Conservation (phyloP, 2,797 vertebrate species). For the Tiaroga cobitis region DNA sequence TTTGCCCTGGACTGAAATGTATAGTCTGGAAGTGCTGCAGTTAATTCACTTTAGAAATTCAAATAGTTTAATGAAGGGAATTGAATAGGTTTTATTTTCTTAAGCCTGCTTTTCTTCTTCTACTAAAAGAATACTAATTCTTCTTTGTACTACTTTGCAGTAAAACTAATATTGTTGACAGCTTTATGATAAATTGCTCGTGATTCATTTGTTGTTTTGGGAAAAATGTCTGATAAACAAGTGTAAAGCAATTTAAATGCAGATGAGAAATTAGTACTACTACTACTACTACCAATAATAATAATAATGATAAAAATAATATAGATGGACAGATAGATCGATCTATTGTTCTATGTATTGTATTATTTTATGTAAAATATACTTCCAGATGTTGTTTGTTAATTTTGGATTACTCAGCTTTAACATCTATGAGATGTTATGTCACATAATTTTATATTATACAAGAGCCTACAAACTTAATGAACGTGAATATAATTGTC, state of each 20-base stretch:
- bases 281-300: too few relatives aligned
- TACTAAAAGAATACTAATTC: too few relatives aligned
- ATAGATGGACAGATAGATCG: too few relatives aligned
- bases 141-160: neutral
- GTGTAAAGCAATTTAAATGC: neutral
- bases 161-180: neutral
- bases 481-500: neutral
- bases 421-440: conserved; percentile 4
- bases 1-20: neutral
- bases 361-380: neutral
- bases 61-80: neutral
- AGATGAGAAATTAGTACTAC: neutral
- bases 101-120: neutral
- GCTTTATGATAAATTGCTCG: neutral
- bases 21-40: neutral
- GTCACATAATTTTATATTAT: neutral
- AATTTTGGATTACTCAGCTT: neutral
- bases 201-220: neutral
- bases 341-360: neutral
- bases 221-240: neutral
- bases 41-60: neutral
- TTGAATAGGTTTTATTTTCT: neutral
- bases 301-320: too few relatives aligned
- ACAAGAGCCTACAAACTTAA: conserved; percentile 27
- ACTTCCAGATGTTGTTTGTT: neutral